Conservation (phyloP, 2,888 invertebrate genomes). For the Anorthoa munda region DNA sequence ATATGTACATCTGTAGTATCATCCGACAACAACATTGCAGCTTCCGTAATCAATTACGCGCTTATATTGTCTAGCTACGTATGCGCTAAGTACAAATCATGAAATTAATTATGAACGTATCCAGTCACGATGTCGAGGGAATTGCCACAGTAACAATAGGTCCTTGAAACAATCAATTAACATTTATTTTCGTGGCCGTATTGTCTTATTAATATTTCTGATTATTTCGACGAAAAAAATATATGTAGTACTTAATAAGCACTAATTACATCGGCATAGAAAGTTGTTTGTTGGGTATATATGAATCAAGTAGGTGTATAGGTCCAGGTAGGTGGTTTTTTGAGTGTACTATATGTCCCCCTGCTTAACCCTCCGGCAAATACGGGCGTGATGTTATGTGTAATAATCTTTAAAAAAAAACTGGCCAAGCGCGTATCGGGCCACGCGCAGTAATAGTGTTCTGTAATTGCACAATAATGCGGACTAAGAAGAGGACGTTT, state of each 20-base stretch:
- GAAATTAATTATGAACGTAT: constrained; percentile 61
- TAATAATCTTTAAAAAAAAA: too few relatives aligned
- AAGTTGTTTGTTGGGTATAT: too few relatives aligned
- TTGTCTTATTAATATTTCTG: neutral
- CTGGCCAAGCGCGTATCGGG: too few relatives aligned
- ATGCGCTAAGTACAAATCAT: constrained; percentile 49
- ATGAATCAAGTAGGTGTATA: too few relatives aligned
- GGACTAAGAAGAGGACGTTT: too few relatives aligned
- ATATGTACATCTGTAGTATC: constrained; percentile 34
- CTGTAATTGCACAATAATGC: too few relatives aligned
- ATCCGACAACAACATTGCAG: constrained; percentile 54
- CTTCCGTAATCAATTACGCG: constrained; percentile 63
- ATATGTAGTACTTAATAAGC: neutral
- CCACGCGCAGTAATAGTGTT: too few relatives aligned
- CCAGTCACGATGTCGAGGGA: constrained; percentile 35
- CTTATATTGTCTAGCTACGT: constrained; percentile 56
- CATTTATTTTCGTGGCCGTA: neutral
- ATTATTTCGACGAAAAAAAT: neutral
- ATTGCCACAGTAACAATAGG: constrained; percentile 27
- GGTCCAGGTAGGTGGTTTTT: too few relatives aligned
- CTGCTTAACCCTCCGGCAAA: too few relatives aligned
- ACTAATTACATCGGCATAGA: neutral
- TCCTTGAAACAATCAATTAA: constrained; percentile 13
- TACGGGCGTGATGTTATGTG: too few relatives aligned
- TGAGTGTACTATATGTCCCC: too few relatives aligned